Evolutionary conservation across 2,797 vertebrate species (phyloP).

Genomic region (Syngnathus acus): DNA sequence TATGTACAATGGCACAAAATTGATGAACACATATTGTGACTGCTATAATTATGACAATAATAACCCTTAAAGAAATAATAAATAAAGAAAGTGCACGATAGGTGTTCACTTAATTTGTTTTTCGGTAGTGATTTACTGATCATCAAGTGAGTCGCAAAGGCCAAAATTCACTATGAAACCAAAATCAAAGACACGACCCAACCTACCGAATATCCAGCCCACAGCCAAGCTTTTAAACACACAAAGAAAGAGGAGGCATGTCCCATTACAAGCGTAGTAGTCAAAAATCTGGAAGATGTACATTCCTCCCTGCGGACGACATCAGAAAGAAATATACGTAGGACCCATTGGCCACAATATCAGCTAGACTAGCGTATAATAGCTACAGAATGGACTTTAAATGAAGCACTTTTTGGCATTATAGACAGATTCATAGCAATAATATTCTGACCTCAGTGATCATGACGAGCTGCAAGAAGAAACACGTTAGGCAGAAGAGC

Average conservation of each 20-base stretch:
- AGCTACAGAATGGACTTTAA: neutral
- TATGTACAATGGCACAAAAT: too few species aligned
- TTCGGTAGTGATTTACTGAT: neutral
- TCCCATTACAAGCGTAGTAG: conserved; percentile 86
- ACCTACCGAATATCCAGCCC: conserved; percentile 86
- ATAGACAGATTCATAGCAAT: neutral
- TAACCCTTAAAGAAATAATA: too few species aligned
- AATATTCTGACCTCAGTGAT: conserved; percentile 60
- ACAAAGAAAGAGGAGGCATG: conserved; percentile 78
- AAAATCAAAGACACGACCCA: neutral
- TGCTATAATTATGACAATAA: too few species aligned
- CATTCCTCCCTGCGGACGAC: conserved; percentile 82
- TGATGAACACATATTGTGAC: too few species aligned
- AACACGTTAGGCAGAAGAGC: conserved; percentile 61
- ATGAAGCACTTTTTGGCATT: neutral
- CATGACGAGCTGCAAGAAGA: conserved; percentile 60
- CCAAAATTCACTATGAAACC: neutral
- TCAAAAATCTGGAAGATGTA: conserved; percentile 91
- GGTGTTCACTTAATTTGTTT: too few species aligned
- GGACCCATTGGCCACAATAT: neutral
- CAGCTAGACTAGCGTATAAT: neutral
- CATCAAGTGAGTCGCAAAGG: neutral
- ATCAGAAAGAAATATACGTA: neutral
- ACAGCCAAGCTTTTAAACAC: conserved; percentile 79
- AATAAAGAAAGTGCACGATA: too few species aligned